Evolutionary conservation across 2,113 vertebrate genomes (phyloP), one percentile per base, ranked within the genome.

Genomic region (Pleuronectes platessa): DNA sequence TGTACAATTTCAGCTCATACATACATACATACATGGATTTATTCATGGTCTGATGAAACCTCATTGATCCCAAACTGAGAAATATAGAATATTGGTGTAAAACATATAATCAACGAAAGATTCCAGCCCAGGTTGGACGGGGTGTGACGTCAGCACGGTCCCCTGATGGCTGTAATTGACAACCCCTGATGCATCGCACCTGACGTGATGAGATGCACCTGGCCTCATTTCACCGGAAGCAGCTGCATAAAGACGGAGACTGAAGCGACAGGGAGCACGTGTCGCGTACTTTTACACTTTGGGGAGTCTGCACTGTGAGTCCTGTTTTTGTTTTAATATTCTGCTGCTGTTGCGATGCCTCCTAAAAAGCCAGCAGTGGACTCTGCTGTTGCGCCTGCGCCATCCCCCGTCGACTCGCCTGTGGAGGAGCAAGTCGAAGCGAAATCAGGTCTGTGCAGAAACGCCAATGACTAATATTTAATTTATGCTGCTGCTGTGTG

Each of bases 361-460:
- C 89, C 91, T 47, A 92, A 91, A 79, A 92, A 74, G 56, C 0
- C 13, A 27, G 61, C 68, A 7, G 73, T 54, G 0, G 27, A 45
- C 21, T 20, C 70, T 0, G 23, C 56, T 9, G 73, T 71, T 0
- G 64, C 20, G 1, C n/a, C 70, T 20, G 31, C 10, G 15, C 35
- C 78, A 12, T 20, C 71, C 49, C 51, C 71, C 61, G 54, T 20
- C 6, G 77, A 76, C 0, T 59, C 14, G 1, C 21, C 70, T 21
- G 31, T 12, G 15, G 61, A 71, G 0, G 42, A 79, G 37, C 47
- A 62, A 1, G 15, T 21, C 0, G 65, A 20, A n/a, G 69, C 61
- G 0, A 79, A 73, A 69, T 0, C 89, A 74, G 89, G 90, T 89
- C 5, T 58, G 73, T 68, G 8, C 0, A 2, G 17, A n/a, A 26